These are phyloP conservation scores for Pampus argenteus DNA, from an alignment of 2,797 vertebrate genomes.

Conservation along the genomic window DNA sequence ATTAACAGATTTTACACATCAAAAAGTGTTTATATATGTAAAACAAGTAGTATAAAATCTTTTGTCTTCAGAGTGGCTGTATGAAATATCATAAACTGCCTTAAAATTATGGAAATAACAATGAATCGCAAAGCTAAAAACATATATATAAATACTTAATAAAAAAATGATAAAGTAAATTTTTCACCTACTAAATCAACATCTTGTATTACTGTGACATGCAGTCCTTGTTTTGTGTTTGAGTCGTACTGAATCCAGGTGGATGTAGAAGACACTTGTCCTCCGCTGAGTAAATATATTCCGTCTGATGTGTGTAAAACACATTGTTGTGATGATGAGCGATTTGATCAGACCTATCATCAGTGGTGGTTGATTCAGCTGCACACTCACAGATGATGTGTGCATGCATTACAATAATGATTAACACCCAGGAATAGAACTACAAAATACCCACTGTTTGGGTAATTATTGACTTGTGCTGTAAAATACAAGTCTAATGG, in stretches of 20 bases:
- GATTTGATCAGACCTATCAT: conserved; percentile 41
- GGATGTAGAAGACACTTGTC: conserved; percentile 16
- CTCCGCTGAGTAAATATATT: conserved; percentile 19
- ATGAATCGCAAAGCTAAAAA: not conserved
- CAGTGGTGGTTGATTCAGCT: conserved; percentile 24
- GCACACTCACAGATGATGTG: conserved; percentile 10
- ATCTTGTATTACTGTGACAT: not conserved
- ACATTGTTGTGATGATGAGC: conserved; percentile 32
- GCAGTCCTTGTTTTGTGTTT: not conserved
- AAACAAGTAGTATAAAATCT: too few relatives aligned
- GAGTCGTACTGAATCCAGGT: conserved; percentile 2
- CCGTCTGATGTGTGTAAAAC: conserved; percentile 22
- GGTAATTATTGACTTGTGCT: conserved; percentile 65
- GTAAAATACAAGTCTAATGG: conserved; percentile 68
- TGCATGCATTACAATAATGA: conserved; percentile 11
- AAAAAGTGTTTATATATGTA: too few relatives aligned
- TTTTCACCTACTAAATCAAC: not conserved
- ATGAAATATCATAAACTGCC: too few relatives aligned
- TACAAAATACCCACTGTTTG: conserved; percentile 56
- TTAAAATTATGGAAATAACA: not conserved
- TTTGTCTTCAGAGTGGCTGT: too few relatives aligned
- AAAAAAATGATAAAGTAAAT: too few relatives aligned
- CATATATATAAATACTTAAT: too few relatives aligned
- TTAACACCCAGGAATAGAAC: conserved; percentile 17
- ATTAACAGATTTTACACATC: too few relatives aligned